Conservation (phyloP, 2,888 invertebrate species). For the Callyntrura guangdongensis region DNA sequence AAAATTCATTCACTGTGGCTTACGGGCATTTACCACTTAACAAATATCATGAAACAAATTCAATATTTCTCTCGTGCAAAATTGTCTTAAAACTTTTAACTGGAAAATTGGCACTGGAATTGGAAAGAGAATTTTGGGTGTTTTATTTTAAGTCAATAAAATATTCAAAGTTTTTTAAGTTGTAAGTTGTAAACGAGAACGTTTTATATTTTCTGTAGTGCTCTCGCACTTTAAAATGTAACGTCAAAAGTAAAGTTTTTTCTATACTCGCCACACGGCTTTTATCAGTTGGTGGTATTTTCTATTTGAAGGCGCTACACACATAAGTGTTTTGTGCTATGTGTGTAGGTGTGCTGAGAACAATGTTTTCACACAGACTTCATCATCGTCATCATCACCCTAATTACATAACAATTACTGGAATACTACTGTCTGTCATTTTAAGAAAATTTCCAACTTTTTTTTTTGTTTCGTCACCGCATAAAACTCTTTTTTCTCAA, state of each 20-base stretch:
- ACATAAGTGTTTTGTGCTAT: not conserved
- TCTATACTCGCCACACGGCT: not conserved
- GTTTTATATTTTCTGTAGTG: not conserved
- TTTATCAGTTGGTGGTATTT: constrained; percentile 15
- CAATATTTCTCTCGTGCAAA: not conserved
- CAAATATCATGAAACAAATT: not conserved
- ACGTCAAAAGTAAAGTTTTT: not conserved
- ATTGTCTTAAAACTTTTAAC: not conserved
- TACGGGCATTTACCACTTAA: not conserved
- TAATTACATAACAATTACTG: constrained; percentile 75
- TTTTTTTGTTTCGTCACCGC: constrained; percentile 34
- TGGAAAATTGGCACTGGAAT: not conserved
- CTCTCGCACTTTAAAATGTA: not conserved
- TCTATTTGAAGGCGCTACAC: not conserved
- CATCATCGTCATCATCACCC: constrained; percentile 60
- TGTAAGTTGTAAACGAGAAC: not conserved
- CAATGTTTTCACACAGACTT: constrained; percentile 76
- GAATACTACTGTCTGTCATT: constrained; percentile 60
- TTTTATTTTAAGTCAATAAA: constrained; percentile 18
- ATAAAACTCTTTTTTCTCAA: constrained; percentile 45
- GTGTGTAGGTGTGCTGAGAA: constrained; percentile 40
- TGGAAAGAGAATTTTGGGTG: not conserved
- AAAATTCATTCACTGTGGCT: not conserved
- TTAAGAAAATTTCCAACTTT: constrained; percentile 35
- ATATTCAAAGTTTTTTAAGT: constrained; percentile 25